These are phyloP conservation scores for Phymanthus crucifer DNA, from an alignment of 92 coral and sea anemone genomes.

Conservation along the genomic window DNA sequence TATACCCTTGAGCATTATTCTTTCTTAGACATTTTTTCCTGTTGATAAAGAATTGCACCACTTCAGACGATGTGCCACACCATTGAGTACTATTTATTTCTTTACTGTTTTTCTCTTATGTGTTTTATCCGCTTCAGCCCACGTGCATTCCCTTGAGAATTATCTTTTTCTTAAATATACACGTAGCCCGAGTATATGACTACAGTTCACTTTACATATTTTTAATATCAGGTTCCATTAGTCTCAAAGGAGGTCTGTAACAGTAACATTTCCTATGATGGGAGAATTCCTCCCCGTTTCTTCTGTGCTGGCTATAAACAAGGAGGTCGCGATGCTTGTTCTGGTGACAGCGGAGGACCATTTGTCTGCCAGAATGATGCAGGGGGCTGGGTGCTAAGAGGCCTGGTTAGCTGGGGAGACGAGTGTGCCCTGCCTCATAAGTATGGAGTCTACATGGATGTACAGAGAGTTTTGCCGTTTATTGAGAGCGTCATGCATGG, in stretches of 20 bases:
- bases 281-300: conserved; percentile 63
- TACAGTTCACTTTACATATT: background rate
- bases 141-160: too few species aligned
- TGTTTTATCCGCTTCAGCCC: too few species aligned
- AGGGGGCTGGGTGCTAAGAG: conserved; percentile 84
- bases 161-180: too few species aligned
- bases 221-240: conserved; percentile 53
- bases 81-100: too few species aligned
- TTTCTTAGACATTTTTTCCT: too few species aligned
- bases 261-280: conserved; percentile 72
- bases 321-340: conserved; percentile 89
- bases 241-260: conserved; percentile 78
- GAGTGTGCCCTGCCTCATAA: conserved; percentile 87
- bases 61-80: too few species aligned
- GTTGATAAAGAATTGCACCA: too few species aligned
- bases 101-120: too few species aligned
- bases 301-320: conserved; percentile 87
- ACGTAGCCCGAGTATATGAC: too few species aligned
- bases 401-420: conserved; percentile 87
- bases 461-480: conserved; percentile 74
- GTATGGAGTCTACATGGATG: conserved; percentile 89
- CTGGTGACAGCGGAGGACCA: conserved; percentile 98
- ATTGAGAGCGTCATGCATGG: conserved; percentile 85
- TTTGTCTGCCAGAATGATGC: conserved; percentile 78
- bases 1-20: too few species aligned